Evolutionary conservation across 2,797 vertebrate genomes (phyloP).

Genomic region (Thaleichthys pacificus): DNA sequence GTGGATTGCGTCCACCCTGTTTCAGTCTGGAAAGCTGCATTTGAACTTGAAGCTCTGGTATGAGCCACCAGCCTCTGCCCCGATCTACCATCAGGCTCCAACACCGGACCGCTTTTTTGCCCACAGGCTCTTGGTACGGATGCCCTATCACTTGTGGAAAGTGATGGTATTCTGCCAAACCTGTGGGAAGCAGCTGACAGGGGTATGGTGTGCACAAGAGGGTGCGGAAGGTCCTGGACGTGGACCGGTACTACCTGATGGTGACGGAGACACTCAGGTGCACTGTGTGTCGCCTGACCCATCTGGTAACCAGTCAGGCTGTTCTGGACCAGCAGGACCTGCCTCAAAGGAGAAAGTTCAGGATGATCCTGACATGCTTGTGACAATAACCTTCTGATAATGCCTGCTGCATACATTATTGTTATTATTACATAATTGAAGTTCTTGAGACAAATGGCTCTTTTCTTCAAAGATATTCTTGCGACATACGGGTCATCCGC

Average conservation of each 20-base stretch:
- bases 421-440: neutral
- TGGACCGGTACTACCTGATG: slow-evolving; percentile 27
- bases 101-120: slow-evolving; percentile 25
- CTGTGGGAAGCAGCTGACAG: slow-evolving; percentile 15
- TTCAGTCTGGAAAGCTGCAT: slow-evolving; percentile 1
- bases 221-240: slow-evolving; percentile 18
- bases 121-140: slow-evolving; percentile 29
- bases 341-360: slow-evolving; percentile 13
- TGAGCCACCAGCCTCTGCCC: slow-evolving; percentile 8
- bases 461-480: slow-evolving; percentile 18
- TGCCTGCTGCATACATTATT: neutral
- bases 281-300: neutral
- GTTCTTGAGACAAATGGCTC: neutral
- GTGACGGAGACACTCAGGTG: slow-evolving; percentile 25
- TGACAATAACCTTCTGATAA: neutral
- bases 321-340: slow-evolving; percentile 27
- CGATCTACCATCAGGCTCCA: neutral
- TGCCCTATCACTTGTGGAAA: slow-evolving; percentile 35
- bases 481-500: slow-evolving; percentile 27
- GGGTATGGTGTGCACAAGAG: slow-evolving; percentile 15
- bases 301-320: slow-evolving; percentile 17
- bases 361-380: too few relatives aligned
- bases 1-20: neutral
- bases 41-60: slow-evolving; percentile 31
- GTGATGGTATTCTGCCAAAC: slow-evolving; percentile 16